Conservation (phyloP, 2,888 invertebrate genomes). For the Koerneria pararmatus region DNA sequence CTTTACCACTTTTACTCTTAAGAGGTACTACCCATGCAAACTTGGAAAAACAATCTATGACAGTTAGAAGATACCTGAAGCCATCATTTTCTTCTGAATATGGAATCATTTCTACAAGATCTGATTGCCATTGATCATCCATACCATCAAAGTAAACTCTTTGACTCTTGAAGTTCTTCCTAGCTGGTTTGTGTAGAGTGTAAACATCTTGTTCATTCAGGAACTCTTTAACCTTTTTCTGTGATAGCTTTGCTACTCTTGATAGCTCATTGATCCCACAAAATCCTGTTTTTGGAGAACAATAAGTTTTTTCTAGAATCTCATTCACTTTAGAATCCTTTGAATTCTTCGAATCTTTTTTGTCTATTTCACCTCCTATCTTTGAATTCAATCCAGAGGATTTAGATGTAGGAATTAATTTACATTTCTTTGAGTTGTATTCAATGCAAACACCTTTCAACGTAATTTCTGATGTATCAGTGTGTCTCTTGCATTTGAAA, state of each 20-base stretch:
- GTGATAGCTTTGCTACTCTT: conserved; percentile 27
- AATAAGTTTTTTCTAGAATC: conserved; percentile 29
- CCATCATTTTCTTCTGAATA: conserved; percentile 37
- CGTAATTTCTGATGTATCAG: conserved; percentile 23
- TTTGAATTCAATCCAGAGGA: conserved; percentile 28
- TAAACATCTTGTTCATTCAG: conserved; percentile 38
- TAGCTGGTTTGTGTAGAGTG: conserved; percentile 37
- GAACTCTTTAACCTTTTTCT: conserved; percentile 31
- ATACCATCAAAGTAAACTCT: conserved; percentile 31
- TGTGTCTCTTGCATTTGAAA: conserved; percentile 28
- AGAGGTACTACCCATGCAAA: conserved; percentile 36
- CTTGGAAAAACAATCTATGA: conserved; percentile 36
- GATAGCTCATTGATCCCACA: conserved; percentile 36
- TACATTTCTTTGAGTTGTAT: conserved; percentile 31
- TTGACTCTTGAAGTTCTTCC: conserved; percentile 33
- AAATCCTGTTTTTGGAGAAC: conserved; percentile 31
- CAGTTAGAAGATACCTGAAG: conserved; percentile 28
- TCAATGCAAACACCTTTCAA: conserved; percentile 27
- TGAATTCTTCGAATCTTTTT: conserved; percentile 22
- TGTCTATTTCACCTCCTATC: conserved; percentile 26
- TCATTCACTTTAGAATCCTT: conserved; percentile 11
- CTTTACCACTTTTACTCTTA: conserved; percentile 40
- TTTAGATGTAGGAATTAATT: conserved; percentile 28
- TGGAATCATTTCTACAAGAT: conserved; percentile 40
- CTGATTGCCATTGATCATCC: conserved; percentile 43